phyloP scores from a whole-genome alignment of 2,797 vertebrate species.

The Parotocinclus haroldoi region DNA sequence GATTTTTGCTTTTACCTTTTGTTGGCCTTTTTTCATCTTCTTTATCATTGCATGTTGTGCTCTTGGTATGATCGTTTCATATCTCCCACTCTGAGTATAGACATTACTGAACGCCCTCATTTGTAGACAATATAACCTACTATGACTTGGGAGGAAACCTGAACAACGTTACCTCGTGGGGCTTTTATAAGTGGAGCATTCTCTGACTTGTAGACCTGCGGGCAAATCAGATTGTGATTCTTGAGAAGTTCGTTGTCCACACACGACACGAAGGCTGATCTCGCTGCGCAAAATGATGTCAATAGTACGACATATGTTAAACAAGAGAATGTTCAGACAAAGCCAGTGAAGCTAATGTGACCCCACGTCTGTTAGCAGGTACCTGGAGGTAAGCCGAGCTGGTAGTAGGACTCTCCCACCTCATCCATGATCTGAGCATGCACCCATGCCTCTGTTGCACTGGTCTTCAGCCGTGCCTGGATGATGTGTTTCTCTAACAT shows the following conservation, averaged over 20 bases:
- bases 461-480: slow-evolving; percentile 69
- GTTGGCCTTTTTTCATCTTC: no score
- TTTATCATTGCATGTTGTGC: no score
- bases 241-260: slow-evolving; percentile 77
- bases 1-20: no score
- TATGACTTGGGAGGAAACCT: no score
- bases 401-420: slow-evolving; percentile 46
- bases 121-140: no score
- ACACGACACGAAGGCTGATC: slow-evolving; percentile 75
- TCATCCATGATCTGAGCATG: slow-evolving; percentile 54
- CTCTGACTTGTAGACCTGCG: slow-evolving; percentile 76
- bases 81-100: no score
- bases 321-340: no score
- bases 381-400: slow-evolving; percentile 74
- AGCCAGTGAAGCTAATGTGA: neutral
- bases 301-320: neutral
- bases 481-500: slow-evolving; percentile 79
- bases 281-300: slow-evolving; percentile 59
- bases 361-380: neutral
- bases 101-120: no score
- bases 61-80: no score
- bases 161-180: slow-evolving; percentile 71
- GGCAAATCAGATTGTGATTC: slow-evolving; percentile 78
- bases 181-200: slow-evolving; percentile 53
- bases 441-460: slow-evolving; percentile 64